phyloP scores from a whole-genome alignment of 2,113 vertebrate species.

The Spea multiplicata region DNA sequence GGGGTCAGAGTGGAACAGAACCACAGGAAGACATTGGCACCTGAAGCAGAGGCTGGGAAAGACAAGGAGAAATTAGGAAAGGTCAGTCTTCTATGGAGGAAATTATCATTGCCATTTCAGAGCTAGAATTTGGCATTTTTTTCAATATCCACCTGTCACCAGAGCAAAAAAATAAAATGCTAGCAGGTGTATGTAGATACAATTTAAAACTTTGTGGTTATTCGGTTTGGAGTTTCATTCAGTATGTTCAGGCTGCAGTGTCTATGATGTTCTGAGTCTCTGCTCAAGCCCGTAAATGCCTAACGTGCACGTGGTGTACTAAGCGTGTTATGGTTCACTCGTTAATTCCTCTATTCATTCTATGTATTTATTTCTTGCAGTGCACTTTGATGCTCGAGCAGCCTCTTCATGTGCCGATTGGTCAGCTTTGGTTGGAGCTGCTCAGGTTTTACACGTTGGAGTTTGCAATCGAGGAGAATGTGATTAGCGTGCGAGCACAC shows the following conservation, averaged over 20 bases:
- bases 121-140: too few relatives aligned
- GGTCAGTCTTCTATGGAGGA: slow-evolving; percentile 64
- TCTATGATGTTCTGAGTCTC: too few relatives aligned
- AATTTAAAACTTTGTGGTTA: too few relatives aligned
- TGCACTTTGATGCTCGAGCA: slow-evolving; percentile 71
- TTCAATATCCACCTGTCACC: too few relatives aligned
- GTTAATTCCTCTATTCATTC: too few relatives aligned
- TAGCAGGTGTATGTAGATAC: background rate
- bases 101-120: slow-evolving; percentile 8
- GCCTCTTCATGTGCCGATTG: slow-evolving; percentile 72
- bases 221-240: too few relatives aligned
- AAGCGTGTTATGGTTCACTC: too few relatives aligned
- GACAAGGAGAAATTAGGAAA: slow-evolving; percentile 75
- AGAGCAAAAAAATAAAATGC: background rate
- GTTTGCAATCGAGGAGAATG: slow-evolving; percentile 91
- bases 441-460: slow-evolving; percentile 97
- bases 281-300: too few relatives aligned
- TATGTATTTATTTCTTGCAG: slow-evolving; percentile 56
- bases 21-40: slow-evolving; percentile 61
- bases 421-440: slow-evolving; percentile 94
- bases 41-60: slow-evolving; percentile 66
- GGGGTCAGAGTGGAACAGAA: slow-evolving; percentile 75
- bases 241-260: too few relatives aligned
- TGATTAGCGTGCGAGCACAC: slow-evolving; percentile 92
- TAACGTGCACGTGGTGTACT: too few relatives aligned